Evolutionary conservation across 2,113 vertebrate genomes (phyloP).

Genomic region (Corythoichthys haematopterus): DNA sequence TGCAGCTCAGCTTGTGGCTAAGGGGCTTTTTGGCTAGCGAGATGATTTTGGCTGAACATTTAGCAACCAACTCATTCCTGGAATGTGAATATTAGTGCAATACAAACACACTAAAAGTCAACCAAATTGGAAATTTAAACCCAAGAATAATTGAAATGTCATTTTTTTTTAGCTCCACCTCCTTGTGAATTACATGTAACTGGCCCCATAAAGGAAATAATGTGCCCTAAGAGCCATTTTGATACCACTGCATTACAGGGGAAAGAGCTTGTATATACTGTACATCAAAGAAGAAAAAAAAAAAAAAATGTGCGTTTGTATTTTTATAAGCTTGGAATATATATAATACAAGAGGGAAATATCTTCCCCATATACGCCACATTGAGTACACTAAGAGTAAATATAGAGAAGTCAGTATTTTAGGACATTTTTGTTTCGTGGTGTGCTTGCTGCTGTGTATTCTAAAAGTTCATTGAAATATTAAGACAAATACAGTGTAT

Average conservation of each 20-base stretch:
- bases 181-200: not conserved
- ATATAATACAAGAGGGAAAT: not conserved
- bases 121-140: not conserved
- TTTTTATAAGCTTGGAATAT: too few relatives aligned
- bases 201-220: not conserved
- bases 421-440: too few relatives aligned
- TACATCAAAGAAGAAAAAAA: not conserved
- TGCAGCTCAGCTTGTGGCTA: too few relatives aligned
- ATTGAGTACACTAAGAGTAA: too few relatives aligned
- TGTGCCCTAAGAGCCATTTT: not conserved
- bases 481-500: too few relatives aligned
- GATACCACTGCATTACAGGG: not conserved
- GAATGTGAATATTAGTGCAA: not conserved
- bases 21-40: not conserved
- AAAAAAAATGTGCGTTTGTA: too few relatives aligned
- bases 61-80: not conserved
- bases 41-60: not conserved
- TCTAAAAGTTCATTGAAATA: too few relatives aligned
- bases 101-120: not conserved
- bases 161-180: not conserved
- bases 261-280: not conserved
- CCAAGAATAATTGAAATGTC: not conserved
- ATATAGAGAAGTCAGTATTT: too few relatives aligned
- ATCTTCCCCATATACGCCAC: not conserved
- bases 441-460: too few relatives aligned